Evolutionary conservation across 2,888 invertebrate species (phyloP).

Genomic region (Gryllus longicercus): DNA sequence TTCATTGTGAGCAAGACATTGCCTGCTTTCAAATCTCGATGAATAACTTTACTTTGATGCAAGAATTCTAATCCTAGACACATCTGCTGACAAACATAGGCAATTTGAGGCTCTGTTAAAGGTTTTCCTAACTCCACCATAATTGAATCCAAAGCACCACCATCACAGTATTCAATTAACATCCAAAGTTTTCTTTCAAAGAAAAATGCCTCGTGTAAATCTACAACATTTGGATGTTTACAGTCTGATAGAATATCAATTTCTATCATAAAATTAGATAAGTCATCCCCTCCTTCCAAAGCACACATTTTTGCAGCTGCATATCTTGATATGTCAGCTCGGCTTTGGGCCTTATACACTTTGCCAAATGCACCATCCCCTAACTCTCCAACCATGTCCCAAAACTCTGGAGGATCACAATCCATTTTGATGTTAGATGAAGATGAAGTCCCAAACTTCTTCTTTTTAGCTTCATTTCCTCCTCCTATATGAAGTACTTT

Average conservation of each 20-base stretch:
- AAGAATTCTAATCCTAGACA: slow-evolving; percentile 84
- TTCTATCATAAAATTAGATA: slow-evolving; percentile 97
- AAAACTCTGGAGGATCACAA: slow-evolving; percentile 84
- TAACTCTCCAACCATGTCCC: slow-evolving; percentile 96
- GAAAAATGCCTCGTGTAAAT: too few relatives aligned
- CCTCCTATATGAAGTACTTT: slow-evolving; percentile 88
- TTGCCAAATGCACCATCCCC: slow-evolving; percentile 99
- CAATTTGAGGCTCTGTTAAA: too few relatives aligned
- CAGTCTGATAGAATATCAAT: slow-evolving; percentile 96
- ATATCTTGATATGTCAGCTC: slow-evolving; percentile 45
- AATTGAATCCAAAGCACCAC: too few relatives aligned
- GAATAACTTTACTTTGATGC: slow-evolving; percentile 89
- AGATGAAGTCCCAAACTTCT: slow-evolving; percentile 78
- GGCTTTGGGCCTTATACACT: slow-evolving; percentile 61
- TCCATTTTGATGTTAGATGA: slow-evolving; percentile 95
- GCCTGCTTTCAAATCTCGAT: slow-evolving; percentile 97
- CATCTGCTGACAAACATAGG: slow-evolving; percentile 92
- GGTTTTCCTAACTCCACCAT: too few relatives aligned
- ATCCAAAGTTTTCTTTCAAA: too few relatives aligned
- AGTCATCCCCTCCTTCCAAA: slow-evolving; percentile 93
- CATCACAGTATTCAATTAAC: too few relatives aligned
- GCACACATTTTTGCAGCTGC: slow-evolving; percentile 98
- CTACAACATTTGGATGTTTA: slow-evolving; percentile 91
- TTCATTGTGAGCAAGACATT: slow-evolving; percentile 95
- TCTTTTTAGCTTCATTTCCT: slow-evolving; percentile 82